These are phyloP conservation scores for Drosophila mettleri DNA, from an alignment of 2,888 invertebrate genomes.

Conservation along the genomic window DNA sequence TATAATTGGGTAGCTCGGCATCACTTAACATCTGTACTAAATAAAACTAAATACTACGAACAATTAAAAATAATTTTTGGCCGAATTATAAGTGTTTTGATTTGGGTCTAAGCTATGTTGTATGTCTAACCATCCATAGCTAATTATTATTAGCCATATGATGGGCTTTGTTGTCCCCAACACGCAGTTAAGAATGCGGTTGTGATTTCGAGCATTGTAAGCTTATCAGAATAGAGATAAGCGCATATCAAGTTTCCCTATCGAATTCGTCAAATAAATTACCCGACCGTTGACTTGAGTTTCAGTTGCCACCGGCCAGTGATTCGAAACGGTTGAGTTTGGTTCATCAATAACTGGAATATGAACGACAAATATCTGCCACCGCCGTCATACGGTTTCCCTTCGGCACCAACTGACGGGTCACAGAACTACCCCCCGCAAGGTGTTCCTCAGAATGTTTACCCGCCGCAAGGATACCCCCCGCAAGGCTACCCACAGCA, in stretches of 20 bases:
- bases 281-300: not conserved
- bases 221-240: slow-evolving; percentile 37
- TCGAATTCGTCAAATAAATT: slow-evolving; percentile 22
- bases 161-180: slow-evolving; percentile 27
- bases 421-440: slow-evolving; percentile 14
- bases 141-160: not conserved
- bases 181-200: slow-evolving; percentile 6
- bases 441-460: slow-evolving; percentile 10
- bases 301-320: slow-evolving; percentile 28
- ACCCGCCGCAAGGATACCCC: slow-evolving; percentile 38
- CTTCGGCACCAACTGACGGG: slow-evolving; percentile 19
- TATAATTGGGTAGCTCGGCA: not conserved
- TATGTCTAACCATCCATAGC: not conserved
- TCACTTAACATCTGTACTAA: not conserved
- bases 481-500: slow-evolving; percentile 21
- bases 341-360: not conserved
- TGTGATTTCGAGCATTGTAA: not conserved
- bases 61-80: not conserved
- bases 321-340: slow-evolving; percentile 3
- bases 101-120: not conserved
- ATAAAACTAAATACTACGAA: slow-evolving; percentile 6
- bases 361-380: slow-evolving; percentile 62
- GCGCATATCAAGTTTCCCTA: slow-evolving; percentile 16
- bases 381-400: slow-evolving; percentile 38
- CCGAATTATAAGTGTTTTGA: not conserved